phyloP scores from a whole-genome alignment of 2,888 invertebrate species.

The Lepetodrilus schrolli region DNA sequence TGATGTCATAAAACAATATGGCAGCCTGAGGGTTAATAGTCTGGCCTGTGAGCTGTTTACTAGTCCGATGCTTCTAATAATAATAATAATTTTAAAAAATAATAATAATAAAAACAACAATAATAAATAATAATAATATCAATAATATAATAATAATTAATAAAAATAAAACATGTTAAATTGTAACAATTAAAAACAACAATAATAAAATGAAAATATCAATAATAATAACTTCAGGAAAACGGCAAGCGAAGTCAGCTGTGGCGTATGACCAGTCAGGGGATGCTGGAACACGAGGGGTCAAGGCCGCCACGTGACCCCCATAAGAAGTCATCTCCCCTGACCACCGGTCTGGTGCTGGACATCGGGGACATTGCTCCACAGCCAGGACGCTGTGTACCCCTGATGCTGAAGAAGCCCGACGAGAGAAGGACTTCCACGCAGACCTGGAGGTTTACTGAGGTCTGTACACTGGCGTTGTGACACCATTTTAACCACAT shows the following conservation, averaged over 20 bases:
- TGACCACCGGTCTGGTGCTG: constrained; percentile 80
- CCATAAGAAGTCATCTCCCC: constrained; percentile 47
- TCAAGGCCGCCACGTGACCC: constrained; percentile 78
- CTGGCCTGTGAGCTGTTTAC: no score
- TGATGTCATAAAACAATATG: no score
- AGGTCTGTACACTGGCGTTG: constrained; percentile 55
- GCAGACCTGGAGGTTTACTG: constrained; percentile 93
- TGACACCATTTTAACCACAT: no score
- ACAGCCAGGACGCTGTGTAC: constrained; percentile 85
- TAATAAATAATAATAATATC: no score
- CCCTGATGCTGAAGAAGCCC: constrained; percentile 86
- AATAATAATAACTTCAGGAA: constrained; percentile 59
- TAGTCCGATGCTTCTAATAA: no score
- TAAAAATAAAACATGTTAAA: no score
- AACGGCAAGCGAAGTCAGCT: constrained; percentile 81
- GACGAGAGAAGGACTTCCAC: constrained; percentile 89
- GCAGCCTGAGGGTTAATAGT: no score
- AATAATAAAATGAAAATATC: no score
- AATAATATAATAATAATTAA: no score
- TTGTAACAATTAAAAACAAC: no score
- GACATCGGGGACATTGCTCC: constrained; percentile 92
- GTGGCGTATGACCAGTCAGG: constrained; percentile 93
- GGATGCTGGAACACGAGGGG: constrained; percentile 95
- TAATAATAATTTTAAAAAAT: no score
- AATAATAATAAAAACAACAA: no score